phyloP scores from a whole-genome alignment of 1,140 invertebrate genomes.

The Leptinotarsa lineolata region DNA sequence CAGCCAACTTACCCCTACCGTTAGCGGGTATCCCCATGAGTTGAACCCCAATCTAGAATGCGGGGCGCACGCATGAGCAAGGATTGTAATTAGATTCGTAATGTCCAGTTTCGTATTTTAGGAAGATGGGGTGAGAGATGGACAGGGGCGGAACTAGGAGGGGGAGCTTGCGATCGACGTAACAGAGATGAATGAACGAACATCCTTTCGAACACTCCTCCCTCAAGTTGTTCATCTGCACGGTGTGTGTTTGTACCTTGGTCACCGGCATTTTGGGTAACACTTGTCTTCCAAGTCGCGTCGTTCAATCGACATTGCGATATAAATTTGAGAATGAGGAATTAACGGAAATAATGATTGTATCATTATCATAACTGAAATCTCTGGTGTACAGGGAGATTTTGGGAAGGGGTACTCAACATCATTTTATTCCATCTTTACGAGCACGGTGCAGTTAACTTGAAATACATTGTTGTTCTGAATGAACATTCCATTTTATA shows the following conservation, averaged over 20 bases:
- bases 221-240: neutral
- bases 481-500: no score
- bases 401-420: no score
- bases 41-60: conserved; percentile 37
- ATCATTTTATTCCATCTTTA: no score
- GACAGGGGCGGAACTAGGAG: conserved; percentile 15
- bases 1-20: conserved; percentile 48
- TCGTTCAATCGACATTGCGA: no score
- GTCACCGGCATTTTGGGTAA: neutral
- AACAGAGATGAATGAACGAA: conserved; percentile 32
- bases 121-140: conserved; percentile 37
- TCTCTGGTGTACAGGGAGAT: no score
- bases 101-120: conserved; percentile 57
- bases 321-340: no score
- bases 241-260: neutral
- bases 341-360: no score
- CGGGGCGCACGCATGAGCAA: conserved; percentile 55
- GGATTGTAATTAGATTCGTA: conserved; percentile 58
- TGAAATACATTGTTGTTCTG: no score
- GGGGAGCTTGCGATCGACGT: conserved; percentile 18
- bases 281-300: neutral
- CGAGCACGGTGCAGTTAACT: no score
- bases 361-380: no score
- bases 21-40: conserved; percentile 41
- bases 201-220: neutral